Base-by-base conservation (phyloP, 1,140 invertebrate genomes). In the Neelides sp. region DNA sequence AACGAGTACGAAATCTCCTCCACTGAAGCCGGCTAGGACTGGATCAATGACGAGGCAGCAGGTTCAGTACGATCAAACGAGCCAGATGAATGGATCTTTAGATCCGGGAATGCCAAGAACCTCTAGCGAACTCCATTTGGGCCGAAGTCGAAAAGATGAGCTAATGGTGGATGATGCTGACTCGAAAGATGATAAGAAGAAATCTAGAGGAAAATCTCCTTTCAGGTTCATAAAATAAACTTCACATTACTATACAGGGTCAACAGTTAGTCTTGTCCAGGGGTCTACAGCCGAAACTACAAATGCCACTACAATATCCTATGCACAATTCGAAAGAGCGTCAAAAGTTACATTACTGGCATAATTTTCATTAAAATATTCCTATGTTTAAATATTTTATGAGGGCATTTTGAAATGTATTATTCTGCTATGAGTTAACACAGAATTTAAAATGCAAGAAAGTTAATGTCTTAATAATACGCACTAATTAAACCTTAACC, bases 171-270 rank as follows among this genome's bases (percentile, higher is more conserved):
- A 57, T 26, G 58, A 63, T 43, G 22, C 53, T 10, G 44, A 53
- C 13, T 23, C 52, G 4, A 68, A 66, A 48, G 80, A 87, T 26
- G 81, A 86, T 46, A 85, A 88, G 61, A 65, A 65, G 36, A 91
- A 90, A 63, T 82, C 83, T 64, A 70, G 88, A 13, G 86, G 87
- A 36, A 75, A 85, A 61, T 91, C 86, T 28, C 88, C 88, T 20
- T 93, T 93, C 68, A 83, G 84, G 82, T 88, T 39, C 22, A n/a
- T n/a, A n/a, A n/a, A n/a, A n/a, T n/a, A n/a, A n/a, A n/a, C n/a
- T n/a, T n/a, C n/a, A n/a, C n/a, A n/a, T n/a, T n/a, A n/a, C n/a
- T n/a, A n/a, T n/a, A n/a, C n/a, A n/a, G n/a, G n/a, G n/a, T n/a
- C n/a, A n/a, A n/a, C n/a, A n/a, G n/a, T n/a, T n/a, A n/a, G n/a